A percentile compares a stretch with the other conserved stretches of the same genome.
phyloP scores from a whole-genome alignment of 2,888 invertebrate genomes.

The Zootermopsis nevadensis region DNA sequence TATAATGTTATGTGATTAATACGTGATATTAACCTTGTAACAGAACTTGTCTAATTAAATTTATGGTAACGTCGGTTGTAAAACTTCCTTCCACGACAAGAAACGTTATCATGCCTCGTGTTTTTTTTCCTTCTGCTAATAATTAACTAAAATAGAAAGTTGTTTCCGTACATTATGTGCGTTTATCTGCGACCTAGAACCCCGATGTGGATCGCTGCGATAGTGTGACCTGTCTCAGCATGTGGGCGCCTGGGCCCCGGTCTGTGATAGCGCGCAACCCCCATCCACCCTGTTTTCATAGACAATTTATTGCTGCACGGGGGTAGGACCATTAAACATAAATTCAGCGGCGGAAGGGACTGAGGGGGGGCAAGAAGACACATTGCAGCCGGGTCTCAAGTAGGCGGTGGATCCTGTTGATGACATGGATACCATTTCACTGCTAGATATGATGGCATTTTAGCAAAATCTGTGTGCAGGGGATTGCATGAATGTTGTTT shows the following conservation, averaged over 20 bases:
- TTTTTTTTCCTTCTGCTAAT: too few relatives aligned
- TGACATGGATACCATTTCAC: slow-evolving; percentile 17
- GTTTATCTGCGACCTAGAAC: too few relatives aligned
- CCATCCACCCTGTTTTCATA: slow-evolving; percentile 9
- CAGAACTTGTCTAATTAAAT: too few relatives aligned
- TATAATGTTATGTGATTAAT: too few relatives aligned
- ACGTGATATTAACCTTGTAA: too few relatives aligned
- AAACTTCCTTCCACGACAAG: too few relatives aligned
- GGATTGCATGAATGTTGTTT: slow-evolving; percentile 20
- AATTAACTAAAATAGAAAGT: too few relatives aligned
- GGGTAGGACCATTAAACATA: slow-evolving; percentile 34
- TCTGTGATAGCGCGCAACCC: slow-evolving; percentile 7
- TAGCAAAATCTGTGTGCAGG: slow-evolving; percentile 16
- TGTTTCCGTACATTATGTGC: not conserved
- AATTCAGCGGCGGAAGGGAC: slow-evolving; percentile 35
- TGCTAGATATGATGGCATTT: slow-evolving; percentile 18
- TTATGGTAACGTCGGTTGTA: too few relatives aligned
- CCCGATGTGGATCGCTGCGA: not conserved
- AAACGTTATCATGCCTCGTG: too few relatives aligned
- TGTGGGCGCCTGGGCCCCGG: not conserved
- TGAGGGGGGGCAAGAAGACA: slow-evolving; percentile 12
- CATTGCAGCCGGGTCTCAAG: slow-evolving; percentile 1
- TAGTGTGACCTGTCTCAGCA: slow-evolving; percentile 14
- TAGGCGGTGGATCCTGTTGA: slow-evolving; percentile 25
- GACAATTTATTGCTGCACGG: slow-evolving; percentile 27